phyloP scores from a whole-genome alignment of 2,113 vertebrate genomes.

The Lampris incognitus region DNA sequence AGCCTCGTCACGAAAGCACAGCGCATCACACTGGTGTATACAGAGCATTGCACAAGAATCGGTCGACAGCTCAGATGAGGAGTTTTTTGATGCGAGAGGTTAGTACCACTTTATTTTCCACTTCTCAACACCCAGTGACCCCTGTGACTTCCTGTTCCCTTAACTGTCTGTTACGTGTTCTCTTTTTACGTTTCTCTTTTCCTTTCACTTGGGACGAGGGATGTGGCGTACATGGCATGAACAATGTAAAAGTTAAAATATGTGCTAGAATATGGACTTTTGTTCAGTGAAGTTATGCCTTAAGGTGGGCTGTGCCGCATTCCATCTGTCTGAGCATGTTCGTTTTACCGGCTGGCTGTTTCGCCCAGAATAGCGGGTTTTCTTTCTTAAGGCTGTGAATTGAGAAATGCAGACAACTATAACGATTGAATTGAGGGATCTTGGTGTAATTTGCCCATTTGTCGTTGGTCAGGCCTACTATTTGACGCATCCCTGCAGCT shows the following conservation, averaged over 20 bases:
- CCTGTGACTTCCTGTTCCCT: too few species aligned
- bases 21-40: constrained; percentile 87
- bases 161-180: too few species aligned
- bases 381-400: constrained; percentile 12
- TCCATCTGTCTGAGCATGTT: too few species aligned
- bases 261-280: too few species aligned
- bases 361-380: background rate
- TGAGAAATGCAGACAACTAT: background rate
- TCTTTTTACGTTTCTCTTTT: too few species aligned
- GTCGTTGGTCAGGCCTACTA: background rate
- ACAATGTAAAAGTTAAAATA: too few species aligned
- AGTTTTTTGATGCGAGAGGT: constrained; percentile 99
- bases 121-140: background rate
- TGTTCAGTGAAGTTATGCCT: too few species aligned
- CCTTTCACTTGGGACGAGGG: too few species aligned
- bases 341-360: too few species aligned
- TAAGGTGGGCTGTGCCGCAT: too few species aligned
- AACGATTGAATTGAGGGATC: background rate
- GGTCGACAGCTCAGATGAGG: constrained; percentile 96
- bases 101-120: constrained; percentile 64
- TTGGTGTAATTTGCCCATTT: background rate
- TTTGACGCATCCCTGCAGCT: background rate
- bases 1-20: constrained; percentile 84
- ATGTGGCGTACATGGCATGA: too few species aligned
- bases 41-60: constrained; percentile 91